Percentiles rank a stretch among this genome's conserved stretches.
Evolutionary conservation across 2,113 vertebrate species (phyloP).

Genomic region (Mirza zaza): DNA sequence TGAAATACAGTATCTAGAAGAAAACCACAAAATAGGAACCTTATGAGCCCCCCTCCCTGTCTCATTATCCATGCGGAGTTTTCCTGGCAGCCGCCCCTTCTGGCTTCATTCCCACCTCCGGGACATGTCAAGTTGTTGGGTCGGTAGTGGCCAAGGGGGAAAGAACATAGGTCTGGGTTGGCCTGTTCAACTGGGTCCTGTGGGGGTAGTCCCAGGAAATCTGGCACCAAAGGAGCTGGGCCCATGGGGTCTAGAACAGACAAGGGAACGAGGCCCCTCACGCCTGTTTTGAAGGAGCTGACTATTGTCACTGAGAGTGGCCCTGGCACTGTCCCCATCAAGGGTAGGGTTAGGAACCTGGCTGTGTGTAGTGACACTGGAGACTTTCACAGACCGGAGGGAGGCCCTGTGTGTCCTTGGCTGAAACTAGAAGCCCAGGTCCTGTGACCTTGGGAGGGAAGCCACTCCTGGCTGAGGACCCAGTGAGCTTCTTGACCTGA

Average conservation of each 20-base stretch:
- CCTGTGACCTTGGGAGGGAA: not conserved
- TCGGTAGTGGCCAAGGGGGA: not conserved
- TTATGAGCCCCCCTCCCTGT: accelerated
- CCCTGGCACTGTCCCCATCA: not conserved
- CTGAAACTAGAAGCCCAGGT: not conserved
- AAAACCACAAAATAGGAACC: not conserved
- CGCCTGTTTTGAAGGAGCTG: not conserved
- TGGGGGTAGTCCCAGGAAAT: not conserved
- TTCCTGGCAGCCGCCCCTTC: not conserved
- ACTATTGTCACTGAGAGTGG: not conserved
- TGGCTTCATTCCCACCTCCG: not conserved
- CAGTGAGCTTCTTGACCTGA: not conserved
- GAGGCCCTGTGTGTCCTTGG: not conserved
- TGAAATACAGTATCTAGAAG: not conserved
- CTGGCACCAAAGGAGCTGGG: not conserved
- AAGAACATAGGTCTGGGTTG: accelerated
- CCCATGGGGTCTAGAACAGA: not conserved
- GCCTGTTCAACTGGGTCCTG: not conserved
- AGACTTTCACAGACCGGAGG: not conserved
- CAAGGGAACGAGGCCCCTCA: not conserved
- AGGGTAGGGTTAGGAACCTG: not conserved
- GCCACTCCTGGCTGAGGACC: not conserved
- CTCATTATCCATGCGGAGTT: accelerated
- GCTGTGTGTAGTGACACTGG: not conserved
- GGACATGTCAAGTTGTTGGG: not conserved